Percentiles rank a stretch among this genome's conserved stretches.
phyloP scores from a whole-genome alignment of 2,797 vertebrate species.

The Emys orbicularis region DNA sequence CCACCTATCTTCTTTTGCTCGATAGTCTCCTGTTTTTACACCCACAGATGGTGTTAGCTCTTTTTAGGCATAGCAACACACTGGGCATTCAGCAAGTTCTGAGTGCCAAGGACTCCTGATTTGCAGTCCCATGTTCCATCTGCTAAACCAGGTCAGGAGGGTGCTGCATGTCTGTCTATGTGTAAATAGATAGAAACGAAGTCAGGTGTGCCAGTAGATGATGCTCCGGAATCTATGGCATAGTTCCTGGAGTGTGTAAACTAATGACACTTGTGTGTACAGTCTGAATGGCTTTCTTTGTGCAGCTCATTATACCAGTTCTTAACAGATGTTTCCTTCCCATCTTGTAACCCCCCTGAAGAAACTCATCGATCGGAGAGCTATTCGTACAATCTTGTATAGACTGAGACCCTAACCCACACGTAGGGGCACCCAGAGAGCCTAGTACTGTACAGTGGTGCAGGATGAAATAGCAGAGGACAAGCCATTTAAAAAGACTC shows the following conservation, averaged over 20 bases:
- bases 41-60: neutral
- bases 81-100: neutral
- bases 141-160: neutral
- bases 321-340: neutral
- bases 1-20: neutral
- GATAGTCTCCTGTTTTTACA: neutral
- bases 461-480: neutral
- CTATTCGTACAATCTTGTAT: neutral
- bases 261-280: neutral
- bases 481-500: constrained; percentile 8
- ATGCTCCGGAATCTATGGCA: neutral
- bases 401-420: too few species aligned
- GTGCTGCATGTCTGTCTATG: neutral
- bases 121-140: neutral
- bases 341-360: neutral
- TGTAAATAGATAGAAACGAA: neutral
- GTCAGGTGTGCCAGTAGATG: neutral
- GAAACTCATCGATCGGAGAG: neutral
- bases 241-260: neutral
- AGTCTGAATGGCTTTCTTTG: neutral
- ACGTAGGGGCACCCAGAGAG: neutral
- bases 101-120: too few species aligned
- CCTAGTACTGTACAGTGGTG: neutral
- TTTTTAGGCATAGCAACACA: neutral
- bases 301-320: neutral